A percentile compares a stretch with the other conserved stretches of the same genome.
Conservation (phyloP, 1,140 invertebrate species). For the Orussus abietinus region DNA sequence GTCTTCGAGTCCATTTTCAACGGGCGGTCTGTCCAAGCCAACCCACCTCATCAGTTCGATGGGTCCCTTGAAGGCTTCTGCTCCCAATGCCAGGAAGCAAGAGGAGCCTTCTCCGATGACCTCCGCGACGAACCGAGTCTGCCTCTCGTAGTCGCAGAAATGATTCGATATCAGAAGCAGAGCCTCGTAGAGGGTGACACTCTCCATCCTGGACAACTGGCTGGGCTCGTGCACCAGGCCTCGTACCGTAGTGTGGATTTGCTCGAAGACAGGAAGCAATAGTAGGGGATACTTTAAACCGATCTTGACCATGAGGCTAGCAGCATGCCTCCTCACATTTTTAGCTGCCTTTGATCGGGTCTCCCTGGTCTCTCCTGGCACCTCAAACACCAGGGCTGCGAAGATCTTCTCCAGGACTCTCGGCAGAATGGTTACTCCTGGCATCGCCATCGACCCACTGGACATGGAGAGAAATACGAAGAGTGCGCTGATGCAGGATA, state of each 20-base stretch:
- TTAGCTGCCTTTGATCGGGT: conserved; percentile 70
- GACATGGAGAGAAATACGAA: conserved; percentile 87
- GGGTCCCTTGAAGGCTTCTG: conserved; percentile 59
- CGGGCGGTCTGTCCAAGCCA: conserved; percentile 68
- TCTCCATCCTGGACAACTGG: conserved; percentile 79
- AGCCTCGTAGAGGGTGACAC: conserved; percentile 73
- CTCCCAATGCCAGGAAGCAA: conserved; percentile 61
- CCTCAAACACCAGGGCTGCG: conserved; percentile 70
- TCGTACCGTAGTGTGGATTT: conserved; percentile 71
- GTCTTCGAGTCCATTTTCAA: conserved; percentile 61
- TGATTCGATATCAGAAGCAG: conserved; percentile 82
- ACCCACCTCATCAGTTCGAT: conserved; percentile 72
- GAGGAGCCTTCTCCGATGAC: conserved; percentile 62
- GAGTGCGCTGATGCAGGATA: conserved; percentile 86
- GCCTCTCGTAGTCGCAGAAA: conserved; percentile 82
- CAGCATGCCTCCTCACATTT: conserved; percentile 83
- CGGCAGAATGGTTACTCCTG: conserved; percentile 67
- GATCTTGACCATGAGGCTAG: conserved; percentile 84
- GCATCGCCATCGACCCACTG: conserved; percentile 71
- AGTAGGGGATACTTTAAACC: conserved; percentile 80
- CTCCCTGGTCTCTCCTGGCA: conserved; percentile 56
- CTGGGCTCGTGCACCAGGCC: conserved; percentile 62
- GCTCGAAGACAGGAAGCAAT: conserved; percentile 80
- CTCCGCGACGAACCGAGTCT: conserved; percentile 78
- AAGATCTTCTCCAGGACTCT: conserved; percentile 85